A percentile compares a stretch with the other conserved stretches of the same genome.
phyloP scores from a whole-genome alignment of 2,113 vertebrate species.

The Prunella himalayana region DNA sequence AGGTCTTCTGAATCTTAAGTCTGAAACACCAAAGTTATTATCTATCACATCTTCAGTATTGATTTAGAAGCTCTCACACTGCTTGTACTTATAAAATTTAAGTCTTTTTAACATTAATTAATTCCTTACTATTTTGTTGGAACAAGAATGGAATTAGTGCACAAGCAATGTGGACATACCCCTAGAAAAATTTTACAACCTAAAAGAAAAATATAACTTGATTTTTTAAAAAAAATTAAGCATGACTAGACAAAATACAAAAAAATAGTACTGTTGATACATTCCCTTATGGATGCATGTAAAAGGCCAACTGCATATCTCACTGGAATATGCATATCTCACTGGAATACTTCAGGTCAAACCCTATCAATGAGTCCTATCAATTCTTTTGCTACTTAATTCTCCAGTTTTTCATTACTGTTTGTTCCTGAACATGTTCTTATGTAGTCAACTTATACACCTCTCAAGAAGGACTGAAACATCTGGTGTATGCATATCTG shows the following conservation, averaged over 20 bases:
- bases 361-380: neutral
- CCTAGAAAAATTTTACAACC: neutral
- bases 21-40: neutral
- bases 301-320: neutral
- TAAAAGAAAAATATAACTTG: neutral
- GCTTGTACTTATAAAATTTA: neutral
- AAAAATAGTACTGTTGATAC: neutral
- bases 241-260: neutral
- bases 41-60: neutral
- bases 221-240: neutral
- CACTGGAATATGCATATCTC: neutral
- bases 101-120: neutral
- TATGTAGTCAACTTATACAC: neutral
- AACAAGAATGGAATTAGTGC: neutral
- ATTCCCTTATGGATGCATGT: neutral
- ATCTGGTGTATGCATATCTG: neutral
- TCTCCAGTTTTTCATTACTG: neutral
- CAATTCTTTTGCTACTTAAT: neutral
- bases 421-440: neutral
- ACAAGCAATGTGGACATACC: neutral
- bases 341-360: neutral
- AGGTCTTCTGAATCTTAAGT: neutral
- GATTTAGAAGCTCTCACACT: neutral
- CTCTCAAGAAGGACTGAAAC: neutral
- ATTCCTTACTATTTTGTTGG: neutral